Evolutionary conservation across 2,113 vertebrate genomes (phyloP), one percentile per base, ranked within the genome.

Genomic region (Sturnira hondurensis): DNA sequence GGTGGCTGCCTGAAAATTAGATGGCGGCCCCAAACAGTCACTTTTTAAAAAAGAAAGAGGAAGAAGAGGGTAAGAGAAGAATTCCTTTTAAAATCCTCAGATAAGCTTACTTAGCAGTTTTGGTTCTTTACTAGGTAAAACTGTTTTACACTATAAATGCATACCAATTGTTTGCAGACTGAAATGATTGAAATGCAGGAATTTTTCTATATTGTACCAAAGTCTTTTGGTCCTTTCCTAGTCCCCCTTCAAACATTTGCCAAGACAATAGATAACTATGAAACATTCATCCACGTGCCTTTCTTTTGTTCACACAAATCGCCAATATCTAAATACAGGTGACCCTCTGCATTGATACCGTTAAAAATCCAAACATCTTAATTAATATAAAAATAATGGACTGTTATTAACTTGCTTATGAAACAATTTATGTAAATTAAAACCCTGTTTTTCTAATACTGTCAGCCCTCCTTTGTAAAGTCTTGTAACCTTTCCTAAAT

Each of bases 11-110:
- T 67, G 63, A 88, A 92, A 13, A 3, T 61, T 28, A 52, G 65
- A 78, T 15, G 17, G n/a, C 80, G 67, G 86, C 80, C 73, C 85
- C 84, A 14, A 93, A 47, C 0, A 89, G 28, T 67, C 47, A 33
- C 65, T 87, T 61, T 45, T 38, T 33, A 41, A 26, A 28, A 11
- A 22, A 31, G 11, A 3, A 78, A 12, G 52, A 85, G 68, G 52
- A 93, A n/a, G 45, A 73, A 36, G 54, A 78, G 74, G 58, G 47
- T 70, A 17, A 15, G 11, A 81, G 11, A 16, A 26, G 14, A 77
- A 93, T 52, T 93, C 78, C 85, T 78, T 76, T 94, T 63, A 96
- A 50, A 87, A 33, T 89, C 17, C 13, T 73, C 13, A 41, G 38
- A 0, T 2, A 78, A 67, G 83, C 19, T 17, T n/a, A 2, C 19